These are phyloP conservation scores for Chymomyza amoena DNA, from an alignment of 2,888 invertebrate species.

Conservation along the genomic window DNA sequence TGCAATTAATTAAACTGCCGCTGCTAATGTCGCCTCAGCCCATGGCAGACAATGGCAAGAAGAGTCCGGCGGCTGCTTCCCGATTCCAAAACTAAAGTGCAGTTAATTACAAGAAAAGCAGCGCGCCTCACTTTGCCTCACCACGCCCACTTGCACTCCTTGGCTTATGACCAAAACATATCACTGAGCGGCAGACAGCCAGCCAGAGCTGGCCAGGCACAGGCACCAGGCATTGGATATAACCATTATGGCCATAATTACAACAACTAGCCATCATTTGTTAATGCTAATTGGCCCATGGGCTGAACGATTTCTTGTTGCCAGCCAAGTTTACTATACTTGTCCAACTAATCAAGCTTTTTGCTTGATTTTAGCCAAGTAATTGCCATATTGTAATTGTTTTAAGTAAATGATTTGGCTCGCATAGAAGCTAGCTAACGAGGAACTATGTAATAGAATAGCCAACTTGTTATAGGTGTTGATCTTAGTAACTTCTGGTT, in stretches of 20 bases:
- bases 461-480: neutral
- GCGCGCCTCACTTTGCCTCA: slow-evolving; percentile 22
- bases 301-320: slow-evolving; percentile 20
- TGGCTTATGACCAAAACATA: neutral
- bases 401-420: neutral
- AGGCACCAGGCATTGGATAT: slow-evolving; percentile 46
- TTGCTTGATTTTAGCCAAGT: neutral
- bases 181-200: neutral
- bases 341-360: neutral
- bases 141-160: slow-evolving; percentile 46
- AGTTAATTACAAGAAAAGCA: slow-evolving; percentile 45
- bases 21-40: slow-evolving; percentile 17
- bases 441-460: neutral
- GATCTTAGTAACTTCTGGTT: too few species aligned
- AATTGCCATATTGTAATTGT: neutral
- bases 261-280: slow-evolving; percentile 70
- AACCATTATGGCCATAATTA: slow-evolving; percentile 70
- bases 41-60: neutral
- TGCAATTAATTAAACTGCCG: slow-evolving; percentile 57
- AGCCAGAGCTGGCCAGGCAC: neutral
- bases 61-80: neutral
- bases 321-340: neutral
- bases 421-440: neutral
- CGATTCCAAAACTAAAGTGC: slow-evolving; percentile 28
- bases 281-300: slow-evolving; percentile 72